These are phyloP conservation scores for Labeo rohita DNA, from an alignment of 2,113 vertebrate genomes.

Conservation along the genomic window DNA sequence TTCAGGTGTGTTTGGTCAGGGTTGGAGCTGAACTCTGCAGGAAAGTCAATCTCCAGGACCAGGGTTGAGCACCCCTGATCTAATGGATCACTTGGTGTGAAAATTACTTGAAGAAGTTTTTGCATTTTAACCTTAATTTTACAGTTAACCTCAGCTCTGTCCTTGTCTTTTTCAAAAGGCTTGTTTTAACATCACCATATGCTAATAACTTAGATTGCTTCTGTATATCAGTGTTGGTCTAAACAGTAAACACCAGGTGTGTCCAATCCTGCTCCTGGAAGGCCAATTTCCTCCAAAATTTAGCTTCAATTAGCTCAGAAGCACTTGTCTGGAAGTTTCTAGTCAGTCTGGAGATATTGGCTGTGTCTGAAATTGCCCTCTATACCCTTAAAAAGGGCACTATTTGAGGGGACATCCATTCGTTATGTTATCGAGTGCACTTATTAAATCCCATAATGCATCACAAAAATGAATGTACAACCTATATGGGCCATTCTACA, in stretches of 20 bases:
- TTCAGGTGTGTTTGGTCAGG: too few species aligned
- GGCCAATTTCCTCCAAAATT: too few species aligned
- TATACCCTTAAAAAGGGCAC: background rate
- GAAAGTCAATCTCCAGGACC: too few species aligned
- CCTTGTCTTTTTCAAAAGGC: background rate
- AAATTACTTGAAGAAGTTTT: background rate
- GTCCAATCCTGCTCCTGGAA: too few species aligned
- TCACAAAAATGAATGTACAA: background rate
- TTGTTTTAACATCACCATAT: background rate
- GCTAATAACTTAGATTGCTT: background rate
- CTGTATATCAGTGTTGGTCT: background rate
- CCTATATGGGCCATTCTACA: too few species aligned
- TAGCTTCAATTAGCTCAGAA: too few species aligned
- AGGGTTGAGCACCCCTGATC: too few species aligned
- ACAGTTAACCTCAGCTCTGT: background rate
- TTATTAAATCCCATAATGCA: background rate
- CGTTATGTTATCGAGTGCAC: background rate
- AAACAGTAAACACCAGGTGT: background rate
- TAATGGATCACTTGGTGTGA: background rate
- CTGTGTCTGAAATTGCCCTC: too few species aligned
- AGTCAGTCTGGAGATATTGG: too few species aligned
- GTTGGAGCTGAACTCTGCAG: too few species aligned
- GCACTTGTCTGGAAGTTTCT: too few species aligned
- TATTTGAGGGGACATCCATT: background rate
- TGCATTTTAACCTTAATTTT: background rate